Percentiles rank a stretch among this genome's conserved stretches.
phyloP scores from a whole-genome alignment of 2,797 vertebrate genomes.

The Furcifer pardalis region DNA sequence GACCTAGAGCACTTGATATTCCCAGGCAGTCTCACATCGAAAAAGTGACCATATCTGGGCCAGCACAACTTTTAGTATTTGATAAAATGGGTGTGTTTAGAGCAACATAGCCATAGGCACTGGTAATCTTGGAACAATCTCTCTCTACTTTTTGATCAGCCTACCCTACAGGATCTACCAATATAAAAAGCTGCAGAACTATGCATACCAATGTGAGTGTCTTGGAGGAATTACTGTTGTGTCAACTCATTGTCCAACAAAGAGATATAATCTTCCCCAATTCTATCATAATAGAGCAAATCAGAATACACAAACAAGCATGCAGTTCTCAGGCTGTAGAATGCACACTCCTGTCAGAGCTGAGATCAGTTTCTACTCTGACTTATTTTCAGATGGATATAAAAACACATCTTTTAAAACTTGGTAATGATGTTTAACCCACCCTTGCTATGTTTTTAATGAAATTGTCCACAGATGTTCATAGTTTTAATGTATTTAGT shows the following conservation, averaged over 20 bases:
- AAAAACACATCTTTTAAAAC: too few relatives aligned
- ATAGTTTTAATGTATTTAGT: too few relatives aligned
- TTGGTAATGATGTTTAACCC: too few relatives aligned
- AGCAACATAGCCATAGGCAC: neutral
- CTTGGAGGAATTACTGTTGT: neutral
- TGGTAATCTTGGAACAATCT: neutral
- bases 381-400: too few relatives aligned
- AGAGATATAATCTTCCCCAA: neutral
- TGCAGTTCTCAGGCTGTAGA: too few relatives aligned
- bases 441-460: too few relatives aligned
- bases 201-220: neutral
- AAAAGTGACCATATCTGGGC: neutral
- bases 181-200: neutral
- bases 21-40: neutral
- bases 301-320: too few relatives aligned
- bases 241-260: too few relatives aligned
- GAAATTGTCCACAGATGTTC: too few relatives aligned
- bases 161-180: neutral
- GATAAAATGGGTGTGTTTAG: neutral
- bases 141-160: neutral
- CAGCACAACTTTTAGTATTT: neutral
- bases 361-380: too few relatives aligned
- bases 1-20: neutral
- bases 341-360: too few relatives aligned
- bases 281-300: too few relatives aligned